Evolutionary conservation across 2,888 invertebrate genomes (phyloP), one percentile per base, ranked within the genome.

Genomic region (Ceramica pisi): DNA sequence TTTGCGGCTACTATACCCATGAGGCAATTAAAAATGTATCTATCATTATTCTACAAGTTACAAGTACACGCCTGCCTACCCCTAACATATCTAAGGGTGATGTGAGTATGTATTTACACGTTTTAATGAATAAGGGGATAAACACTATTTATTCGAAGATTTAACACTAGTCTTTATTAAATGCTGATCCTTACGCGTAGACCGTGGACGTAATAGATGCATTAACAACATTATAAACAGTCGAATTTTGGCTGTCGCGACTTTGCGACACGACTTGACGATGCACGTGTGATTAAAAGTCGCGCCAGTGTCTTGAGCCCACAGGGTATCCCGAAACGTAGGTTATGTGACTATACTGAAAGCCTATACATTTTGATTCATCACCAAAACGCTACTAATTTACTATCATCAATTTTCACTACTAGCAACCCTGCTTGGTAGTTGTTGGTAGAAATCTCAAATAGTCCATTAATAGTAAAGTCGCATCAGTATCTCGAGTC

Each of bases 401-500:
- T 38, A 61, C 46, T 26, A 51, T 5, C 38, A 31, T 38, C 1
- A 61, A 9, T 59, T 68, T 77, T 65, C 3, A 65, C 71, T 67
- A 78, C 78, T 82, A 48, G 82, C 79, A 78, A 82, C 73, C 65
- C 78, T 68, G 73, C 61, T 69, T 75, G 55, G 75, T 75, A 78
- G 78, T 62, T 81, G 76, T 76, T 71, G 55, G 81, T 81, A 77
- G 78, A 71, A 77, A 81, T 79, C 63, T 75, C 61, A 65, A 74
- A 62, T 55, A 67, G 67, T 64, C 26, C 12, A 56, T 67, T 60
- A 53, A 48, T 62, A 53, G 72, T 72, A 79, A n/a, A n/a, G n/a
- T n/a, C n/a, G n/a, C n/a, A n/a, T n/a, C n/a, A n/a, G n/a, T n/a
- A n/a, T n/a, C n/a, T n/a, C n/a, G n/a, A n/a, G n/a, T n/a, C n/a